Base-by-base conservation (phyloP, 2,797 vertebrate genomes). In the Mycteria americana region DNA sequence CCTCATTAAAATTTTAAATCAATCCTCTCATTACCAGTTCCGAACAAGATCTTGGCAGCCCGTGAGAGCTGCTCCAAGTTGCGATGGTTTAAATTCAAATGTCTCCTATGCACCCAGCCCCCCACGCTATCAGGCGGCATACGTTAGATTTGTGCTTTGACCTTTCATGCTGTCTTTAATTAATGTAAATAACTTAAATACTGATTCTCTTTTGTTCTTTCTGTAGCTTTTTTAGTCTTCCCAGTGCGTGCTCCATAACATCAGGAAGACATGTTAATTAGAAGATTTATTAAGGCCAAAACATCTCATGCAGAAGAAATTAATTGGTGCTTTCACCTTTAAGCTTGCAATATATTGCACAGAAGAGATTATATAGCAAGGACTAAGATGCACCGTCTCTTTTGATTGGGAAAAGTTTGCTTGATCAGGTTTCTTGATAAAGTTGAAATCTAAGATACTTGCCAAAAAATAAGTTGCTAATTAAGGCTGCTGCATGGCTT, bases 211-310 rank as follows among this genome's bases (percentile, higher is more conserved):
- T 95, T 94, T 92, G 93, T 97, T 98, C 96, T 97, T 96, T 97
- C 97, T 97, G 88, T 98, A 99, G 98, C 98, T 99, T 99, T 97
- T 99, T 98, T 98, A 99, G 98, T 98, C 98, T 98, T 93, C 98
- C 98, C 82, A 98, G 98, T 97, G 98, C 98, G 76, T 98, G 98
- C 98, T 99, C 98, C 98, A 97, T 99, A 98, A 98, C 98, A 91
- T 97, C 98, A 97, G 98, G 98, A 98, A 98, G 98, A 98, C 97
- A 98, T 98, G 97, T 98, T 98, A 99, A 99, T 98, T 99, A 99
- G 98, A 98, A 98, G 98, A 99, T 97, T 98, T 98, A 54, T 87
- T 97, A 92, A 97, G 94, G 93, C 94, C 73, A 95, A 95, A 96
- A 87, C 94, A 93, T 75, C 94, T 96, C 92, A 95, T 94, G 82